These are phyloP conservation scores for Daktulosphaira vitifoliae DNA, from an alignment of 1,140 invertebrate genomes.

Conservation along the genomic window DNA sequence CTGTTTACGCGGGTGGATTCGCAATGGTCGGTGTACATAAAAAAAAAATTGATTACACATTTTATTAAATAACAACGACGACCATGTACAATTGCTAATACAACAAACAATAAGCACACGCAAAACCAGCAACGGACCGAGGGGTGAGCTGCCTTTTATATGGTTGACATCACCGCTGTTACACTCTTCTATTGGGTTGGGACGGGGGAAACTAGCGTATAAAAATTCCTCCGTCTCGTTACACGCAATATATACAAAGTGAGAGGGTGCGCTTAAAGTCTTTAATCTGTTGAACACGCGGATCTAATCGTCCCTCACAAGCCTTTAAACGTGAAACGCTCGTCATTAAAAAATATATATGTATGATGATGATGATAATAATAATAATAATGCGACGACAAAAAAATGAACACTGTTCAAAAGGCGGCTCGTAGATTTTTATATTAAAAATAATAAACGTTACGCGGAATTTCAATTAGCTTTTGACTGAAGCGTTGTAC, in stretches of 20 bases:
- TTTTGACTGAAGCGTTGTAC: conserved; percentile 8
- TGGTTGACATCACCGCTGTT: background rate
- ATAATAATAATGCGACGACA: conserved; percentile 22
- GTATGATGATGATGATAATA: background rate
- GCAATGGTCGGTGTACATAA: background rate
- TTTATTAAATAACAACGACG: conserved; percentile 23
- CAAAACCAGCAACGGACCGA: background rate
- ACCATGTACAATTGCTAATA: background rate
- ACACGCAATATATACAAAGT: conserved; percentile 8
- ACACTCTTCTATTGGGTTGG: background rate
- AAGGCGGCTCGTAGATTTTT: background rate
- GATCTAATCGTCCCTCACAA: conserved; percentile 10
- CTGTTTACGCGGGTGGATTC: background rate
- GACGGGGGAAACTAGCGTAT: background rate
- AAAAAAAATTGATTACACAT: conserved; percentile 10
- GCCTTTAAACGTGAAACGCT: background rate
- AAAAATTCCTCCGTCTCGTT: conserved; percentile 31
- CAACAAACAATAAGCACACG: conserved; percentile 12
- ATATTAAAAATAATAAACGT: conserved; percentile 23
- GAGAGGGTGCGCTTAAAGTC: conserved; percentile 13
- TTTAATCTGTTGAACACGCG: conserved; percentile 33
- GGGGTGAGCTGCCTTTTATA: conserved; percentile 9
- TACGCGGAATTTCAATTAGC: conserved; percentile 25
- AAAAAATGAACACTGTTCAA: conserved; percentile 30
- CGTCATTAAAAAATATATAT: conserved; percentile 17